Evolutionary conservation across 2,113 vertebrate genomes (phyloP), one percentile per base, ranked within the genome.

Genomic region (Uropsilus gracilis): DNA sequence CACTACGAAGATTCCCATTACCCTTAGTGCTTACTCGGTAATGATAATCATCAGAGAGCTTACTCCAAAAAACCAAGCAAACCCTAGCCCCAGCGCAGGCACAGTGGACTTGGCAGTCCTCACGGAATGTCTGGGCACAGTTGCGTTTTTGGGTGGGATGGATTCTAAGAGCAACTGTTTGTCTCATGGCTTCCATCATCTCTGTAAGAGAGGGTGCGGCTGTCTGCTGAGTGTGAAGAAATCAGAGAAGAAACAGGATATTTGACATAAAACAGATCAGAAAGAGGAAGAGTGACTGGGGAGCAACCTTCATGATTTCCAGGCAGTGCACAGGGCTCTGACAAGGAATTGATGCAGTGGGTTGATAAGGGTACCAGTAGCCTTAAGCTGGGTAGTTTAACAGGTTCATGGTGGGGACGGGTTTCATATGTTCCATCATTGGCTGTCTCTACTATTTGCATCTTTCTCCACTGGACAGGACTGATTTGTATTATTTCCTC

Each of bases 61-160:
- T 87, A 53, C 57, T 89, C 91, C 61, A 89, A 44, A 89, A 69
- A 75, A 39, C 39, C 24, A 30, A 50, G 48, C 76, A 37, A 91
- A 82, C 59, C 86, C 48, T 55, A 81, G 78, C 8, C 32, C 46
- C 30, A 63, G 55, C 53, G 77, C 20, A 89, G n/a, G 44, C 61
- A 34, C 4, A 9, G 16, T 78, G 39, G 61, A 22, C 53, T 90
- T 69, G 44, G 63, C 32, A 94, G 44, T 11, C 20, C n/a, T 76
- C 10, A 48, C 80, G 53, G n/a, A 86, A 11, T 86, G 44, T 46
- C 48, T 90, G 64, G 78, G 20, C 64, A 84, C 18, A 83, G 69
- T 64, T 59, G 46, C n/a, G 50, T 95, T 95, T 96, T 97, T n/a
- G 82, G 57, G 42, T 96, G 63, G 68, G 20, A 78, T 93, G 39